A percentile compares a stretch with the other conserved stretches of the same genome.
Conservation (phyloP, 2,888 invertebrate genomes). For the Sympetrum striolatum region DNA sequence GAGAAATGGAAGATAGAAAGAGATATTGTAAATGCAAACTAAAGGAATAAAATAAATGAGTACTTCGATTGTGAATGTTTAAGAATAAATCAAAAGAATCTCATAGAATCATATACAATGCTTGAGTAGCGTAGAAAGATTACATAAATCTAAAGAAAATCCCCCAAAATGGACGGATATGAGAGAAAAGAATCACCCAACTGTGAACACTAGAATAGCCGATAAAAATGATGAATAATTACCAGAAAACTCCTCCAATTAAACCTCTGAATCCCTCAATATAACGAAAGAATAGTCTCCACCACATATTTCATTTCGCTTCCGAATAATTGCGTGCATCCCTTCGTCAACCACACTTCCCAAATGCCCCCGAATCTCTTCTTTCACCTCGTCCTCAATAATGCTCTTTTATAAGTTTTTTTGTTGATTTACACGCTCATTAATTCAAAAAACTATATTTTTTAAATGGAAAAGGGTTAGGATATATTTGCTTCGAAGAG, state of each 20-base stretch:
- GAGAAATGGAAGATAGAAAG: too few relatives aligned
- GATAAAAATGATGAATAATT: neutral
- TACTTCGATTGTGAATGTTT: too few relatives aligned
- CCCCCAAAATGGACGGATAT: neutral
- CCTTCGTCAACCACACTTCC: neutral
- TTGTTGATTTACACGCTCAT: neutral
- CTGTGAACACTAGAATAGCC: neutral
- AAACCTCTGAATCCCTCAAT: neutral
- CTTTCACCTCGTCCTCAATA: neutral
- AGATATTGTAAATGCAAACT: too few relatives aligned
- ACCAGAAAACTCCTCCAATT: neutral
- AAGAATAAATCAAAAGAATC: too few relatives aligned
- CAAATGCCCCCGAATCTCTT: too few relatives aligned
- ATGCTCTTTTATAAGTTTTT: too few relatives aligned
- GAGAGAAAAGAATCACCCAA: neutral
- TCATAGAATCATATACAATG: too few relatives aligned
- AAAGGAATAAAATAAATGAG: too few relatives aligned
- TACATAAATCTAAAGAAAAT: too few relatives aligned
- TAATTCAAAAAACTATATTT: neutral
- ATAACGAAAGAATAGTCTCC: neutral
- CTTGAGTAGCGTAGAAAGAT: too few relatives aligned
- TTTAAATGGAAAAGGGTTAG: too few relatives aligned
- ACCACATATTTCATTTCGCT: neutral
- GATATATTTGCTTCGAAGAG: too few relatives aligned
- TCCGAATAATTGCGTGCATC: neutral